phyloP scores from a whole-genome alignment of 2,797 vertebrate species.

The Smutsia temminckii region DNA sequence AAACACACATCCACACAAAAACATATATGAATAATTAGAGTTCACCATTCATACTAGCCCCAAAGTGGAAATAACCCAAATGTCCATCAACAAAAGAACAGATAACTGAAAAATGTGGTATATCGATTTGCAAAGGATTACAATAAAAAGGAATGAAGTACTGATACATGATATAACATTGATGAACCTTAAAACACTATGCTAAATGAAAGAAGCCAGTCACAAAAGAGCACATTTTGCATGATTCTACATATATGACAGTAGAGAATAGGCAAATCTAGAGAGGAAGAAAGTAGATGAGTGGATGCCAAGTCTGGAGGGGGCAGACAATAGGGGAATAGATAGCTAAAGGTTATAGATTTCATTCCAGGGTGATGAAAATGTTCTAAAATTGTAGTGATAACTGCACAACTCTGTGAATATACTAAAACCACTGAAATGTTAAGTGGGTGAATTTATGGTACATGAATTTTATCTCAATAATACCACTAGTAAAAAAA shows the following conservation, averaged over 20 bases:
- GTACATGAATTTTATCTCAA: neutral
- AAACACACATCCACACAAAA: neutral
- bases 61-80: neutral
- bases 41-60: neutral
- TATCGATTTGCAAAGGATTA: neutral
- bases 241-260: neutral
- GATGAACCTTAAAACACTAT: neutral
- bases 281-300: neutral
- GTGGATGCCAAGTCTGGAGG: neutral
- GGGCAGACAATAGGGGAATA: too few species aligned
- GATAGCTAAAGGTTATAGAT: neutral
- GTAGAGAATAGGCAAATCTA: neutral
- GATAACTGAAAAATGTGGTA: neutral
- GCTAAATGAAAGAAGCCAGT: neutral
- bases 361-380: neutral
- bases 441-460: neutral
- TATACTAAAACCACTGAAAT: neutral
- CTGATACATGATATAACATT: neutral
- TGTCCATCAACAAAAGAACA: neutral
- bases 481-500: neutral
- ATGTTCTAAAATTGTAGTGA: neutral
- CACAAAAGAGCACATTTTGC: neutral
- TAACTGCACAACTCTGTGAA: neutral
- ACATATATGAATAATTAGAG: neutral
- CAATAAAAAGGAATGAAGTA: conserved; percentile 20